Evolutionary conservation across 2,888 invertebrate genomes (phyloP).

Genomic region (Eupithecia inturbata): DNA sequence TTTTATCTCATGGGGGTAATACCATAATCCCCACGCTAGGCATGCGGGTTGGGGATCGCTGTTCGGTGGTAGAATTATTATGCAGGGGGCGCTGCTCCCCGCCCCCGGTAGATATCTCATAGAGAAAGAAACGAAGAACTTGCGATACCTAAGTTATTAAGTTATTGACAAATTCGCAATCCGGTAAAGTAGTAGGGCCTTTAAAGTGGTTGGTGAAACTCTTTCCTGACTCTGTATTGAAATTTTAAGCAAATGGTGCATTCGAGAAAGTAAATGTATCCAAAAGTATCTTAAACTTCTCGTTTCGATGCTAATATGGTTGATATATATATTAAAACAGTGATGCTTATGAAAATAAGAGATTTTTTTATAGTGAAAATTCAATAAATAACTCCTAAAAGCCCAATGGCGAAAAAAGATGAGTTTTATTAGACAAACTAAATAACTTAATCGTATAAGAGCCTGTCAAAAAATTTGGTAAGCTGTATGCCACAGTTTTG

Average conservation of each 20-base stretch:
- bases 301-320: conserved; percentile 64
- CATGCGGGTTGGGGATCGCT: too few species aligned
- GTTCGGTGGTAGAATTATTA: too few species aligned
- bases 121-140: too few species aligned
- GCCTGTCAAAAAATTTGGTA: neutral
- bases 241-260: conserved; percentile 69
- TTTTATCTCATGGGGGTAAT: too few species aligned
- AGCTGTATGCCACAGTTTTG: neutral
- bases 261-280: conserved; percentile 59
- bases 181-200: conserved; percentile 17
- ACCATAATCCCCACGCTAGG: too few species aligned
- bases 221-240: conserved; percentile 61
- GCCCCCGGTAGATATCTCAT: too few species aligned
- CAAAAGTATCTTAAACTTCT: conserved; percentile 59
- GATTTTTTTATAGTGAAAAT: neutral
- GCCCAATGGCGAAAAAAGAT: neutral
- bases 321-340: conserved; percentile 16
- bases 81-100: too few species aligned
- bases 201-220: conserved; percentile 41
- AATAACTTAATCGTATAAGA: neutral
- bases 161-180: neutral
- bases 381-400: neutral
- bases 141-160: neutral
- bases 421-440: neutral
- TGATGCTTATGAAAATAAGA: conserved; percentile 16